phyloP scores from a whole-genome alignment of 2,888 invertebrate genomes.

The Ectemnius continuus region DNA sequence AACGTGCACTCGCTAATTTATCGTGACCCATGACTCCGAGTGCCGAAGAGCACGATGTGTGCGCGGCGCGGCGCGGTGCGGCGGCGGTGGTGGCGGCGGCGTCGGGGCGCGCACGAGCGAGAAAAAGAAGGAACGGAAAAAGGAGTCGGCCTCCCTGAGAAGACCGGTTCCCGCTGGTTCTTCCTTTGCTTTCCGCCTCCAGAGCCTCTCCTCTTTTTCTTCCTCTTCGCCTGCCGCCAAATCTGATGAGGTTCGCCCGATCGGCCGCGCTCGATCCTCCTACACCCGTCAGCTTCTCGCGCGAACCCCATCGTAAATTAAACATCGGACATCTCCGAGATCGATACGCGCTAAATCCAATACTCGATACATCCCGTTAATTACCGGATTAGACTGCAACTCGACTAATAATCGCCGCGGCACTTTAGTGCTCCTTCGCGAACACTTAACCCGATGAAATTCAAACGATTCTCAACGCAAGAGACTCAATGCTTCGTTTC shows the following conservation, averaged over 20 bases:
- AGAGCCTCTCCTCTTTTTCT: slow-evolving; percentile 35
- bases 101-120: slow-evolving; percentile 12
- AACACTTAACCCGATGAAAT: background rate
- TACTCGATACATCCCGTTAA: background rate
- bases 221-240: slow-evolving; percentile 22
- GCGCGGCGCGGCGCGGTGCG: background rate
- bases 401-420: background rate
- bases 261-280: background rate
- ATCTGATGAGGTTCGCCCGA: background rate
- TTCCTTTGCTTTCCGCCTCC: slow-evolving; percentile 43
- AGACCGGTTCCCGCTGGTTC: slow-evolving; percentile 60
- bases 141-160: slow-evolving; percentile 36
- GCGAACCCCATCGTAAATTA: too few species aligned
- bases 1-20: slow-evolving; percentile 53
- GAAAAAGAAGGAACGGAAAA: slow-evolving; percentile 34
- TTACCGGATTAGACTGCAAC: background rate
- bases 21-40: slow-evolving; percentile 55
- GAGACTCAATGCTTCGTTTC: background rate
- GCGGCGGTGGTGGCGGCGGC: background rate
- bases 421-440: background rate
- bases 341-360: background rate
- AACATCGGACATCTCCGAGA: too few species aligned
- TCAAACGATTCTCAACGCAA: background rate
- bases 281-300: too few species aligned
- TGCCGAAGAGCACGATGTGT: background rate